phyloP scores from a whole-genome alignment of 2,888 invertebrate genomes.

The Julus scandinavius region DNA sequence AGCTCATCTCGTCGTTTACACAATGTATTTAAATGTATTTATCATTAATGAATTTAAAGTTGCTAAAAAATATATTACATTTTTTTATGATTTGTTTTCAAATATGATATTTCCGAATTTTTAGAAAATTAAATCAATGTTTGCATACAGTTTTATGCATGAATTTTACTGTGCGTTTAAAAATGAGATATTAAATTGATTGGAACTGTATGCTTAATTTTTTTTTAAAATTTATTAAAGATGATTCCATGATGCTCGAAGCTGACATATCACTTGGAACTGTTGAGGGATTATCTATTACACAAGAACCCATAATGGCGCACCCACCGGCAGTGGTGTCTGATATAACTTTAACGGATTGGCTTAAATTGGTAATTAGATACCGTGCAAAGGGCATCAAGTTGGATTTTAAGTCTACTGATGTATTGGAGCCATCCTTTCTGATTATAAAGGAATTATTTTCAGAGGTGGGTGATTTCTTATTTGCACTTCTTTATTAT shows the following conservation, averaged over 20 bases:
- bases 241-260: conserved; percentile 81
- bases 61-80: too few relatives aligned
- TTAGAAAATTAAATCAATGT: too few relatives aligned
- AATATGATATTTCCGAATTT: too few relatives aligned
- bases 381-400: conserved; percentile 78
- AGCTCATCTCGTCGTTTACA: too few relatives aligned
- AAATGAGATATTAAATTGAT: too few relatives aligned
- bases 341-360: conserved; percentile 79
- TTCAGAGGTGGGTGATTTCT: not conserved
- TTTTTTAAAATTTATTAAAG: conserved; percentile 65
- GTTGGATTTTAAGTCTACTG: conserved; percentile 85
- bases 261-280: conserved; percentile 82
- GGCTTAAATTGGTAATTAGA: conserved; percentile 73
- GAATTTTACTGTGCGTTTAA: too few relatives aligned
- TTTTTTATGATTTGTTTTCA: too few relatives aligned
- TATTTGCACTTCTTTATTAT: too few relatives aligned
- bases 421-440: conserved; percentile 71
- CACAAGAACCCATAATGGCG: conserved; percentile 79
- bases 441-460: not conserved
- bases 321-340: conserved; percentile 81
- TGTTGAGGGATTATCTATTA: conserved; percentile 63
- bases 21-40: too few relatives aligned
- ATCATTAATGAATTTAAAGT: too few relatives aligned
- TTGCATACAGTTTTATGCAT: too few relatives aligned
- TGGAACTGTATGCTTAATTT: not conserved